Evolutionary conservation across 2,888 invertebrate species (phyloP), one percentile per base, ranked within the genome.

Genomic region (Brachypterus glaber): DNA sequence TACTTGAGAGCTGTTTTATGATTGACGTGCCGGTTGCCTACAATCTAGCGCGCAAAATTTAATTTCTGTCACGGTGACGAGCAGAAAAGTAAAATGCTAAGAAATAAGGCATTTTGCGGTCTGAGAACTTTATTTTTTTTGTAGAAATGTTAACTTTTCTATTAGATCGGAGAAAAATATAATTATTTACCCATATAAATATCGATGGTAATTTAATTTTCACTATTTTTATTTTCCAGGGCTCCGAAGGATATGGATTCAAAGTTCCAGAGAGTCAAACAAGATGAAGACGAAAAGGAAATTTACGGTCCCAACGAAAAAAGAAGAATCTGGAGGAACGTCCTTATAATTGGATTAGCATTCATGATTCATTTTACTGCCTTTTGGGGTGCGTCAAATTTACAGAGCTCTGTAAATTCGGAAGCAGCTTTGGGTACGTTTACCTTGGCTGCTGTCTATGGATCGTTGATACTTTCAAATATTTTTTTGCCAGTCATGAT

Each of bases 291-390:
- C 25, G 51, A 56, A 5, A 43, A 26, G 7, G 31, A 40, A 2
- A 62, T 66, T 2, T 77, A 73, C 48, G 69, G 69, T 12, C 70
- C 73, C 1, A 67, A 72, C 16, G 85, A 85, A 58, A 74, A 75
- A 66, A 75, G 80, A 71, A 72, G 85, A 30, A 89, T 91, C 54
- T 75, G 86, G 58, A 82, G 82, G 54, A 93, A 93, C 63, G 79
- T 92, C 29, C 65, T 88, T 44, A 74, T 90, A 24, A 77, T 93
- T 34, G 87, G 91, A 2, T 68, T 87, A 42, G 89, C 89, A 1
- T 93, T 93, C 66, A 84, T 92, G 79, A 76, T 92, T 51, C 84
- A 89, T 50, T 89, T 95, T 67, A 93, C 90, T 1, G 90, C 92
- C 3, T 95, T 91, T 63, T 88, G 84, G 66, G 86, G 86, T 3